Evolutionary conservation across 2,113 vertebrate species (phyloP).

Genomic region (Hypocryptadius cinnamomeus): DNA sequence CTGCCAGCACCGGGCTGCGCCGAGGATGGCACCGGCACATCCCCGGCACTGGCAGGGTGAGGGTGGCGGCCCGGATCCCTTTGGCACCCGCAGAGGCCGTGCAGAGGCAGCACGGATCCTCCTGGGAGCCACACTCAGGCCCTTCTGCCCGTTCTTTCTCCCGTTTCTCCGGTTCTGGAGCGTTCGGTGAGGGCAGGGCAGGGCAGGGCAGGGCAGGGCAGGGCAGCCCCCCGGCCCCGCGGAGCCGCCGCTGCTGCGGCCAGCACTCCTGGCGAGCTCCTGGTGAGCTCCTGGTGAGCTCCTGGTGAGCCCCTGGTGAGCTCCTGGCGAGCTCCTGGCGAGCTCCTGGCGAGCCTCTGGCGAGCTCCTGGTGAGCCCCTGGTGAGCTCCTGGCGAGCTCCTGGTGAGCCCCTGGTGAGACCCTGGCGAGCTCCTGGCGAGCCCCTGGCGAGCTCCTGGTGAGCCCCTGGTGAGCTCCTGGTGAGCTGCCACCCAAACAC

Average conservation of each 20-base stretch:
- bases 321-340: too few relatives aligned
- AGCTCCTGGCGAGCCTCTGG: too few relatives aligned
- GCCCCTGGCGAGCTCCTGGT: too few relatives aligned
- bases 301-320: neutral
- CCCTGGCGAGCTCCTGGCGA: too few relatives aligned
- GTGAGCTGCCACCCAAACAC: neutral
- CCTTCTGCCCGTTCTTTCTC: neutral
- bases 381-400: too few relatives aligned
- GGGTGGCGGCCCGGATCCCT: neutral
- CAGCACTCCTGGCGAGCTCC: neutral
- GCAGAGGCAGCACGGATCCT: neutral
- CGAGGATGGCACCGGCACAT: neutral
- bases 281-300: too few relatives aligned
- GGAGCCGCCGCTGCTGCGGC: neutral
- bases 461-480: too few relatives aligned
- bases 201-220: neutral
- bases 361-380: too few relatives aligned
- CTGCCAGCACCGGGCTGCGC: neutral
- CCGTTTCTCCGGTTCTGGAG: neutral
- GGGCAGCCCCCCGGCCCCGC: neutral
- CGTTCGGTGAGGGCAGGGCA: rapidly evolving
- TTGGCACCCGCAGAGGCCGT: neutral
- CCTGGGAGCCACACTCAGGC: neutral
- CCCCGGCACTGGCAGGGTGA: rapidly evolving
- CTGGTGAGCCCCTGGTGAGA: too few relatives aligned